Evolutionary conservation across 1,140 invertebrate genomes (phyloP), one percentile per base, ranked within the genome.

Genomic region (Aphelenchoides fujianensis): DNA sequence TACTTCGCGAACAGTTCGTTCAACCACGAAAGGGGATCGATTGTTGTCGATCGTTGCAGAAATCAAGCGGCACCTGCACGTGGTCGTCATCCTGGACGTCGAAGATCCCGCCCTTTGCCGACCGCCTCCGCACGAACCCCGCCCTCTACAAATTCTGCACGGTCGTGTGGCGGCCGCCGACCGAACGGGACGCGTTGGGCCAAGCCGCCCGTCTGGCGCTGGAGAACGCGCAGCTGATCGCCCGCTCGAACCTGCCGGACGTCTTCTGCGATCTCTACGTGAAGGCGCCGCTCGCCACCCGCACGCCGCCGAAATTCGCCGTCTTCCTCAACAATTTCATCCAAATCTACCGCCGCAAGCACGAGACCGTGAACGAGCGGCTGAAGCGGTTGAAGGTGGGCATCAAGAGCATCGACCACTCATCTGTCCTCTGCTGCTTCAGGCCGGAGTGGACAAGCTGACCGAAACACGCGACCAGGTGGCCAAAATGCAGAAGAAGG

Each of bases 361-460:
- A 88, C 68, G 74, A 83, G 16, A 85, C 77, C 32, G 88, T 90
- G 41, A 82, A 85, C 54, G 85, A 86, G 36, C 86, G 87, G 77
- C 86, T 89, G 74, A 77, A 85, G 3, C 89, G 89, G 84, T 82
- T 91, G 36, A 86, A 90, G 86, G 89, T 89, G 84, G 77, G 37
- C n/a, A n/a, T n/a, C n/a, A n/a, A n/a, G n/a, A 12, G 23, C 37
- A 55, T 36, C 52, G 5, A 35, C 27, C 54, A 36, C 3, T 34
- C 35, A n/a, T n/a, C n/a, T n/a, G 19, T 73, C 74, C 85, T 86
- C 71, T 68, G 41, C 79, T 84, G 27, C 82, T 77, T 2, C 37
- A 92, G 89, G 90, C 91, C 57, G 96, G 96, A 41, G 91, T 98
- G 2, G 88, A 90, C n/a, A 95, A 95, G 82, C 82, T 98, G 36